These are phyloP conservation scores for Haemorhous mexicanus DNA, from an alignment of 2,113 vertebrate species.

Conservation along the genomic window DNA sequence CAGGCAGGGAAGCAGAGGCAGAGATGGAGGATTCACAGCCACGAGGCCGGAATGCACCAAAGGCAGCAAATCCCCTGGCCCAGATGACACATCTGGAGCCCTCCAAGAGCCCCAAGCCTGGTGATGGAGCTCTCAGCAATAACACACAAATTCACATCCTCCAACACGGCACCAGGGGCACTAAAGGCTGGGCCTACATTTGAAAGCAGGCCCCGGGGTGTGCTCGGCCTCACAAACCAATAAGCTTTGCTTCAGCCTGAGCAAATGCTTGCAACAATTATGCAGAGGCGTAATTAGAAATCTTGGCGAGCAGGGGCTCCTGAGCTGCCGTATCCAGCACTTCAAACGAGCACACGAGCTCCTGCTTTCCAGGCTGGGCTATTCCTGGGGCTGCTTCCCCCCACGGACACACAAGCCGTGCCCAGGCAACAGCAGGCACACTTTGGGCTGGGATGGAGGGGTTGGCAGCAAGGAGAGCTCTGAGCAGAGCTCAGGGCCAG, in stretches of 20 bases:
- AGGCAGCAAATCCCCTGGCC: neutral
- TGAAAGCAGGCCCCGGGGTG: constrained; percentile 43
- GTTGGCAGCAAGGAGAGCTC: neutral
- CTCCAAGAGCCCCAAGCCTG: neutral
- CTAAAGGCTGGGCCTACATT: constrained; percentile 58
- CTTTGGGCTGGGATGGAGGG: neutral
- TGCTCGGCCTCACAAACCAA: constrained; percentile 59
- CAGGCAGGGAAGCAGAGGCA: neutral
- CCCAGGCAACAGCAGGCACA: neutral
- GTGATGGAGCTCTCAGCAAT: constrained; percentile 33
- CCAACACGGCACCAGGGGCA: constrained; percentile 22
- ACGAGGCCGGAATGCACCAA: neutral
- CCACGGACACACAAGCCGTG: neutral
- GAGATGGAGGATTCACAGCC: neutral
- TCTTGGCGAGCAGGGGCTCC: constrained; percentile 14
- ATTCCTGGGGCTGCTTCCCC: neutral
- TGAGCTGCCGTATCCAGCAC: constrained; percentile 4
- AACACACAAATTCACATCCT: constrained; percentile 25
- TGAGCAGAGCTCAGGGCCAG: neutral
- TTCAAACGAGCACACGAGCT: neutral
- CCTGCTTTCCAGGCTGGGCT: neutral
- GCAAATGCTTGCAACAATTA: constrained; percentile 42
- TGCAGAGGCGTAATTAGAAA: constrained; percentile 36
- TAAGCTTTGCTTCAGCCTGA: neutral
- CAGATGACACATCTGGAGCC: constrained; percentile 6